A percentile compares a stretch with the other conserved stretches of the same genome.
Evolutionary conservation across 2,888 invertebrate species (phyloP).

Genomic region (Heteromurus nitidus): DNA sequence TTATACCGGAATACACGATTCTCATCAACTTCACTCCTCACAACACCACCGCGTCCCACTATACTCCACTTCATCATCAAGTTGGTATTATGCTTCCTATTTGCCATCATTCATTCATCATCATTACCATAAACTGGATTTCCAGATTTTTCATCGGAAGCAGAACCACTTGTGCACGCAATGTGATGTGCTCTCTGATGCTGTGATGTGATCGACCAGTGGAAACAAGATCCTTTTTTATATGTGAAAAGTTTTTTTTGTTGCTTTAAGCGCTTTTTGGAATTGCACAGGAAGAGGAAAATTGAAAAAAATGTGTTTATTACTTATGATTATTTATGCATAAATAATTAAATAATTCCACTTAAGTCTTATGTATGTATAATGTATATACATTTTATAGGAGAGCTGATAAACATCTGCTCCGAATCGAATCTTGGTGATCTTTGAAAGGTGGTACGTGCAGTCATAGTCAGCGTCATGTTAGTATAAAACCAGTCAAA

Average conservation of each 20-base stretch:
- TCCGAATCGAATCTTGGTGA: too few species aligned
- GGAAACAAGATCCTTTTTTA: too few species aligned
- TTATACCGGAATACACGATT: conserved; percentile 62
- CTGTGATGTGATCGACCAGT: too few species aligned
- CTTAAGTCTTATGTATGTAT: too few species aligned
- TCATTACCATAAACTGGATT: conserved; percentile 44
- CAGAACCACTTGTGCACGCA: conserved; percentile 37
- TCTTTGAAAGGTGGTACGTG: too few species aligned
- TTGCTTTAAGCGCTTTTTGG: not conserved
- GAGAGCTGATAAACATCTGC: too few species aligned
- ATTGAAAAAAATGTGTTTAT: conserved; percentile 17
- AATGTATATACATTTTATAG: too few species aligned
- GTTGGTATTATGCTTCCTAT: conserved; percentile 14
- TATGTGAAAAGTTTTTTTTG: conserved; percentile 35
- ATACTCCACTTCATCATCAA: conserved; percentile 38
- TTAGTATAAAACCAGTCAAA: too few species aligned
- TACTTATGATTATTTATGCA: too few species aligned
- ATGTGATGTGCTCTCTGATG: too few species aligned
- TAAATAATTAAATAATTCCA: too few species aligned
- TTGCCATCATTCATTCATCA: conserved; percentile 42
- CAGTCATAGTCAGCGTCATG: too few species aligned
- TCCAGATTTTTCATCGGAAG: conserved; percentile 62
- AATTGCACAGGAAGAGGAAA: conserved; percentile 41
- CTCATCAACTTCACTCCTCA: conserved; percentile 56
- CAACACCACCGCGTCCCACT: conserved; percentile 13